Conservation (phyloP, 1,140 invertebrate species). For the Babylonia areolata region DNA sequence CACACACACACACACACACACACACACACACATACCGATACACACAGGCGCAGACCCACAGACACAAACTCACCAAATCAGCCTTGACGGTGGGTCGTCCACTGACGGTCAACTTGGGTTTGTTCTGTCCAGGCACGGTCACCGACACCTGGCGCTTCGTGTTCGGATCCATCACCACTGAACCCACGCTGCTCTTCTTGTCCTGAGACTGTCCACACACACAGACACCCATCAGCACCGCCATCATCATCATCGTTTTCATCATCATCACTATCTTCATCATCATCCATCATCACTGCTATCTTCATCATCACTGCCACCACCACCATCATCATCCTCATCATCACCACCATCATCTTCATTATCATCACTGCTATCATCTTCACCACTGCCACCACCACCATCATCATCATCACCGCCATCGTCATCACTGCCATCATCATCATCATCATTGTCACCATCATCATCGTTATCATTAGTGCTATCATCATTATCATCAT, state of each 20-base stretch:
- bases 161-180: conserved; percentile 80
- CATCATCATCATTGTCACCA: no score
- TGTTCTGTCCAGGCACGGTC: conserved; percentile 95
- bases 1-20: neutral
- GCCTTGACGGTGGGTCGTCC: conserved; percentile 93
- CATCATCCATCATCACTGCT: no score
- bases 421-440: no score
- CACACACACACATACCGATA: neutral
- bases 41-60: neutral
- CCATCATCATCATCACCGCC: conserved; percentile 1
- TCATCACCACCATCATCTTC: no score
- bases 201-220: conserved; percentile 78
- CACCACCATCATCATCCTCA: no score
- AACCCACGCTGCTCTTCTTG: conserved; percentile 88
- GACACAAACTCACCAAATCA: conserved; percentile 80
- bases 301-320: no score
- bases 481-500: neutral
- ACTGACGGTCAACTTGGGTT: conserved; percentile 93
- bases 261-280: neutral
- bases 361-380: neutral
- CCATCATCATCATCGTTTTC: neutral
- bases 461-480: no score
- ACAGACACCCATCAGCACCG: neutral
- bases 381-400: neutral
- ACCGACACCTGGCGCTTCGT: conserved; percentile 93